Base-by-base conservation (phyloP, 2,888 invertebrate genomes). In the Abrostola tripartita region DNA sequence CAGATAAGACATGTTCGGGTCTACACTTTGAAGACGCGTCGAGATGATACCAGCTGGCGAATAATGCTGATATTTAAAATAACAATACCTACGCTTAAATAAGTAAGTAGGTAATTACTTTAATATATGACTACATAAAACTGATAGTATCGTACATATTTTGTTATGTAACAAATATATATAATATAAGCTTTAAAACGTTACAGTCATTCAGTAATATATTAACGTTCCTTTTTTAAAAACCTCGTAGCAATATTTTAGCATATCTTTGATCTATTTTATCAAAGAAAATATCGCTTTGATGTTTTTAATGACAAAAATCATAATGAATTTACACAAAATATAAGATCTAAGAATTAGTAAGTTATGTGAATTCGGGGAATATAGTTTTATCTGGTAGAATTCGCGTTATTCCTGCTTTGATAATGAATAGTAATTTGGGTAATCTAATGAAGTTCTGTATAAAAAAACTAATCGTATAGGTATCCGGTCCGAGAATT, bases 1-100 rank as follows among this genome's bases (percentile, higher is more conserved):
- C 83, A 89, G 91, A 93, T 92, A 93, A 92, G 88, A 85, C 71
- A 77, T 88, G 88, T 85, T 81, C 79, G 85, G 82, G 83, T 83
- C 82, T 85, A 80, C 77, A 82, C 84, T 90, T 88, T 86, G 84
- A 88, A 88, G 87, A 89, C 86, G 85, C 83, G 85, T 78, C 24
- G 85, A 87, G 85, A 88, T 85, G 86, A 83, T 81, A 83, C 81
- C 65, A 78, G 78, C 81, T 85, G 78, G 84, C 88, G 91, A 89
- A 91, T 91, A 81, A 73, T 68, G 58, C 63, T 77, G 74, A 76
- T 82, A 82, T 76, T 75, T 79, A 70, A 83, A 82, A 85, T 79
- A 72, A 72, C 66, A 70, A 56, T 69, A 37, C n/a, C n/a, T n/a
- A n/a, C 9, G 14, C 52, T 52, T 35, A 42, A 55, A 56, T 74